Evolutionary conservation across 2,113 vertebrate species (phyloP).

Genomic region (Corythornis madagascariensis): DNA sequence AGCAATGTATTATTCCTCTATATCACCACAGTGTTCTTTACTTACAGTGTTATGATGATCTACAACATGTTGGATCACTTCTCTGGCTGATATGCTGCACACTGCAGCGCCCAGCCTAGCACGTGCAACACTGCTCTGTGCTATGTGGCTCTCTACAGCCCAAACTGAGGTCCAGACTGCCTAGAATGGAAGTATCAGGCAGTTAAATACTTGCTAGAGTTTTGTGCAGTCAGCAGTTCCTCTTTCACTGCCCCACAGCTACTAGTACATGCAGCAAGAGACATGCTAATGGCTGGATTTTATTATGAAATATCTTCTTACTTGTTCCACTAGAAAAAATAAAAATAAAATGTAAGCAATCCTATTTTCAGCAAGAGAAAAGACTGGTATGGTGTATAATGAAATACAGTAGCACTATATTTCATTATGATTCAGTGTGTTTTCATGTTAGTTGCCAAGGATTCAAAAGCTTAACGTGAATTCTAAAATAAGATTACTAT

Average conservation of each 20-base stretch:
- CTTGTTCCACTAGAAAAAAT: slow-evolving; percentile 15
- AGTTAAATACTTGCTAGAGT: not conserved
- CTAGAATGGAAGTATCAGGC: not conserved
- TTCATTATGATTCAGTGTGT: slow-evolving; percentile 60
- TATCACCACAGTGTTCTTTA: not conserved
- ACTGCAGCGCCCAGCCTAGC: not conserved
- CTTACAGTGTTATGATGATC: not conserved
- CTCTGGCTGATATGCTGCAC: not conserved
- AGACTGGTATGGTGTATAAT: not conserved
- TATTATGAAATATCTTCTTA: slow-evolving; percentile 15
- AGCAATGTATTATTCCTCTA: not conserved
- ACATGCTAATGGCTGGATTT: not conserved
- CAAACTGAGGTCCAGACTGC: not conserved
- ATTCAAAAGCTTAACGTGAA: slow-evolving; percentile 36
- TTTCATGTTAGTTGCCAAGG: slow-evolving; percentile 58
- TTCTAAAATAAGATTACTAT: slow-evolving; percentile 60
- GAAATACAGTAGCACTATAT: slow-evolving; percentile 18
- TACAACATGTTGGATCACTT: not conserved
- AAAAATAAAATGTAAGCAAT: slow-evolving; percentile 38
- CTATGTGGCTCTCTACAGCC: not conserved
- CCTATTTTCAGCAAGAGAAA: slow-evolving; percentile 30
- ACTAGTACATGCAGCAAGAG: not conserved
- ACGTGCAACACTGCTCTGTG: not conserved
- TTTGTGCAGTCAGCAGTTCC: not conserved
- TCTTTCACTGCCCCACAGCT: not conserved